Conservation (phyloP, 2,797 vertebrate species). For the Liparis tanakae region DNA sequence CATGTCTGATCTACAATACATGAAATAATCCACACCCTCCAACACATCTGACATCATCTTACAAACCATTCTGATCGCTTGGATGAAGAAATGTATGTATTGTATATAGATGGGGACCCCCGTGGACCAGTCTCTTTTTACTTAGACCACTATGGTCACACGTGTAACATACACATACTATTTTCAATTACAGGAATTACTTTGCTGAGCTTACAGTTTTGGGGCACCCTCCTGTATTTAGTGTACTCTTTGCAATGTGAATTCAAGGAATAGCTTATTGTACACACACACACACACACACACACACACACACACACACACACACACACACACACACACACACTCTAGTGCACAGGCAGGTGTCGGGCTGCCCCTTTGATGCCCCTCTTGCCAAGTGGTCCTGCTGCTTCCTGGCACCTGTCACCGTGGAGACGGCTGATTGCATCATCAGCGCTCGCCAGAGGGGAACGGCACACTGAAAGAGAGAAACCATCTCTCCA, state of each 20-base stretch:
- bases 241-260: conserved; percentile 26
- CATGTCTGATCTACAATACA: not conserved
- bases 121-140: conserved; percentile 13
- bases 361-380: conserved; percentile 71
- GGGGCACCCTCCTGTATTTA: conserved; percentile 23
- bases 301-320: no score
- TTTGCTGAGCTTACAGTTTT: conserved; percentile 50
- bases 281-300: conserved; percentile 26
- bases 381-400: conserved; percentile 73
- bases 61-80: conserved; percentile 1
- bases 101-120: not conserved
- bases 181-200: conserved; percentile 26
- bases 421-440: conserved; percentile 81
- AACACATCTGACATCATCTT: conserved; percentile 10
- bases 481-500: conserved; percentile 69
- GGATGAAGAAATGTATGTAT: conserved; percentile 1
- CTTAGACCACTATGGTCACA: conserved; percentile 10
- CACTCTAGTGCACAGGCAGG: conserved; percentile 55
- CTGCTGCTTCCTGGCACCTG: conserved; percentile 80
- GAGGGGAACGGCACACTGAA: conserved; percentile 69
- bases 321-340: conserved; percentile 27
- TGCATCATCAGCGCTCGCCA: conserved; percentile 79
- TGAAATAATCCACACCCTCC: not conserved
- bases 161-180: conserved; percentile 6
- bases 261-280: conserved; percentile 28